A percentile compares a stretch with the other conserved stretches of the same genome.
These are phyloP conservation scores for Potamilus streckersoni DNA, from an alignment of 1,140 invertebrate species.

Conservation along the genomic window DNA sequence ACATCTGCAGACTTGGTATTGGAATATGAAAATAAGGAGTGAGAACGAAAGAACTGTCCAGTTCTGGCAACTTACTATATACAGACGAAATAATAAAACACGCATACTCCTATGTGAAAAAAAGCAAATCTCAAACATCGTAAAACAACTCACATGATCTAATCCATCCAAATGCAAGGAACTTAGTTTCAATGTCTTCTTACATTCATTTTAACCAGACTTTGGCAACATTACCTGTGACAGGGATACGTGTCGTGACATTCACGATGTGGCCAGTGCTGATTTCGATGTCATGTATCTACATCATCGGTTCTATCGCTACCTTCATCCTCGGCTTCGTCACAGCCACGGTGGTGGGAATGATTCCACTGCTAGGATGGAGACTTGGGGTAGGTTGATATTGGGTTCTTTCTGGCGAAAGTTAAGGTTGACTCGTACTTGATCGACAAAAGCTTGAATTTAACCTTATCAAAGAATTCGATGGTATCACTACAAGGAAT, in stretches of 20 bases:
- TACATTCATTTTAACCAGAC: conserved; percentile 22
- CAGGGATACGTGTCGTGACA: conserved; percentile 43
- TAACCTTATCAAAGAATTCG: not conserved
- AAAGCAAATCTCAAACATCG: too few relatives aligned
- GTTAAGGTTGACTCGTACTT: not conserved
- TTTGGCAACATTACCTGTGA: conserved; percentile 38
- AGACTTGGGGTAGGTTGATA: conserved; percentile 50
- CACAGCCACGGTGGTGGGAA: conserved; percentile 47
- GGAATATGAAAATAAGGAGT: too few relatives aligned
- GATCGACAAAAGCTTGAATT: not conserved
- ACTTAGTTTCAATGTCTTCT: not conserved
- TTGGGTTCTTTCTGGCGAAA: not conserved
- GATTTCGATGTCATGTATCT: conserved; percentile 47
- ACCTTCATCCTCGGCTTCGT: conserved; percentile 45
- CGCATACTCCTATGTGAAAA: too few relatives aligned
- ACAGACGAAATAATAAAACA: too few relatives aligned
- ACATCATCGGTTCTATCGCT: conserved; percentile 55
- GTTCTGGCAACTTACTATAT: too few relatives aligned
- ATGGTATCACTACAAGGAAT: not conserved
- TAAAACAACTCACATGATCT: too few relatives aligned
- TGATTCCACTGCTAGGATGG: conserved; percentile 55
- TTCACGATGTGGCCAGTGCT: conserved; percentile 49
- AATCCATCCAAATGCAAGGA: not conserved
- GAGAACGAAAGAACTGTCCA: too few relatives aligned
- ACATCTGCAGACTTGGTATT: too few relatives aligned